Conservation (phyloP, 92 coral and sea anemone genomes). For the Porites cylindrica region DNA sequence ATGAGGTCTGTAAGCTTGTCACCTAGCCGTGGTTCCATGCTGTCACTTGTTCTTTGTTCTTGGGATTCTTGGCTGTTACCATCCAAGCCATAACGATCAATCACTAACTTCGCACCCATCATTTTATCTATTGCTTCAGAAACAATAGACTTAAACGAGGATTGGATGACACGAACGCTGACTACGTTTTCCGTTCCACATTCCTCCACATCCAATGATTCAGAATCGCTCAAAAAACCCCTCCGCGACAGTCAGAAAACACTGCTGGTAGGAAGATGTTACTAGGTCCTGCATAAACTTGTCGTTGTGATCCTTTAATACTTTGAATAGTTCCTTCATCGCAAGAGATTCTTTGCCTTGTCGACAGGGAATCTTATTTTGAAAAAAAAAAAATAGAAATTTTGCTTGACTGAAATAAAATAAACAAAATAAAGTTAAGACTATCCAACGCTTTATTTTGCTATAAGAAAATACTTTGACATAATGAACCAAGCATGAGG, state of each 20-base stretch:
- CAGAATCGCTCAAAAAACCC: neutral
- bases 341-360: conserved; percentile 23
- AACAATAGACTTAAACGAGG: conserved; percentile 9
- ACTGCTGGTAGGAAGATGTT: neutral
- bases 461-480: too few species aligned
- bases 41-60: neutral
- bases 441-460: too few species aligned
- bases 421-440: too few species aligned
- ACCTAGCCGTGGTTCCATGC: neutral
- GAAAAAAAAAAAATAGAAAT: too few species aligned
- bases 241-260: neutral
- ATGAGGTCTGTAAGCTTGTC: conserved; percentile 57
- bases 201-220: neutral
- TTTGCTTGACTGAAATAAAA: too few species aligned
- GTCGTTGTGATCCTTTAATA: conserved; percentile 42
- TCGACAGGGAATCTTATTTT: neutral
- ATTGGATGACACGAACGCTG: neutral
- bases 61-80: neutral
- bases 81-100: conserved; percentile 23
- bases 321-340: conserved; percentile 45
- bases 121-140: conserved; percentile 30
- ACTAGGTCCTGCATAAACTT: conserved; percentile 10
- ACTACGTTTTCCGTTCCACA: conserved; percentile 20
- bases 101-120: conserved; percentile 18
- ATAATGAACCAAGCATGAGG: too few species aligned